These are phyloP conservation scores for Actinia tenebrosa DNA, from an alignment of 64 coral and sea anemone species.

Conservation along the genomic window DNA sequence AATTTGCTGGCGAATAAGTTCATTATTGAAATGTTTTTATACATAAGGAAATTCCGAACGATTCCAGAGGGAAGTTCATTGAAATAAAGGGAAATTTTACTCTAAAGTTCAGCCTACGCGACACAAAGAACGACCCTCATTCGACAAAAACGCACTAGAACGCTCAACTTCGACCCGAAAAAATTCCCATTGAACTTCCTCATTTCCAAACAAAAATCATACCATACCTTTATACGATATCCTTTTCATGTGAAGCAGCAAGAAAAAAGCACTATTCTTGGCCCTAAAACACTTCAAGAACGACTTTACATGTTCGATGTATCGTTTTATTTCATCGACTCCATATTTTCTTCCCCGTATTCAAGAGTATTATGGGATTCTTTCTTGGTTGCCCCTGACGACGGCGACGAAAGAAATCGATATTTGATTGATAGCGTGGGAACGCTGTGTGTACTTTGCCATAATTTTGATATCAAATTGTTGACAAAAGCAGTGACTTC, in stretches of 20 bases:
- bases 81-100: background rate
- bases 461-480: background rate
- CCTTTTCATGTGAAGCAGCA: slow-evolving; percentile 12
- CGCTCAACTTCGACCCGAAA: slow-evolving; percentile 16
- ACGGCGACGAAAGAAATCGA: slow-evolving; percentile 45
- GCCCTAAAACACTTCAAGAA: slow-evolving; percentile 5
- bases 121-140: slow-evolving; percentile 25
- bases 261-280: background rate
- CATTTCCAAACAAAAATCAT: background rate
- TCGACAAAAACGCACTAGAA: slow-evolving; percentile 18
- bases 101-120: background rate
- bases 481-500: background rate
- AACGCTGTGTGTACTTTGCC: background rate
- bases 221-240: background rate
- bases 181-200: background rate
- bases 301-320: slow-evolving; percentile 70
- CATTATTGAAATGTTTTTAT: background rate
- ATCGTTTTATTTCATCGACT: slow-evolving; percentile 67
- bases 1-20: background rate
- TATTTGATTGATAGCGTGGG: slow-evolving; percentile 22
- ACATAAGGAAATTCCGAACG: background rate
- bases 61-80: background rate
- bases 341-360: slow-evolving; percentile 80
- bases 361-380: slow-evolving; percentile 85
- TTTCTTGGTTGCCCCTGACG: slow-evolving; percentile 36